phyloP scores from a whole-genome alignment of 1,140 invertebrate genomes.

The Drosophila bocki region DNA sequence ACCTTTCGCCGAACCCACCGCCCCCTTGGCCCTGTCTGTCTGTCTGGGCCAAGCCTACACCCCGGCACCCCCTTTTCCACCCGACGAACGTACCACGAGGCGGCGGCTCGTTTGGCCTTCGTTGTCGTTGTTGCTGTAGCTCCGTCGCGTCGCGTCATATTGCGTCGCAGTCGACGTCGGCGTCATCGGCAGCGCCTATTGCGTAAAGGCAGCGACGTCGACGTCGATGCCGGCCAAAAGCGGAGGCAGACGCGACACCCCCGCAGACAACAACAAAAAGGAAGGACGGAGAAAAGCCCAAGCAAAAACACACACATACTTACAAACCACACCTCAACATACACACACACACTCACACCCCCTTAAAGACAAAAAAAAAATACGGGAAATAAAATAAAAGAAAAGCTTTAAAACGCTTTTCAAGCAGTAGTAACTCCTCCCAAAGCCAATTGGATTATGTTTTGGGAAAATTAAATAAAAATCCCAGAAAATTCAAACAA shows the following conservation, averaged over 20 bases:
- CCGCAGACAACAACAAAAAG: slow-evolving; percentile 51
- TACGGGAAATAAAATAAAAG: not conserved
- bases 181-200: slow-evolving; percentile 62
- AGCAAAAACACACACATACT: slow-evolving; percentile 10
- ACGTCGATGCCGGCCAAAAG: not conserved
- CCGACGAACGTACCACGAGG: slow-evolving; percentile 25
- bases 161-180: slow-evolving; percentile 26
- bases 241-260: slow-evolving; percentile 48
- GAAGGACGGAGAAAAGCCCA: slow-evolving; percentile 31
- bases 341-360: slow-evolving; percentile 14
- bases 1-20: not conserved
- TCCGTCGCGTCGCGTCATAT: slow-evolving; percentile 36
- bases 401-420: slow-evolving; percentile 12
- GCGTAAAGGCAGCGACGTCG: slow-evolving; percentile 64
- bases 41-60: slow-evolving; percentile 52
- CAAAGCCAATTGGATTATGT: not conserved
- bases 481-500: not conserved
- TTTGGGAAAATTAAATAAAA: slow-evolving; percentile 3
- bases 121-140: slow-evolving; percentile 27
- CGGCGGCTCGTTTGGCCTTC: slow-evolving; percentile 55
- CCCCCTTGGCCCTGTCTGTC: slow-evolving; percentile 28
- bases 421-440: not conserved
- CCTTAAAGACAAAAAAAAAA: slow-evolving; percentile 1
- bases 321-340: slow-evolving; percentile 10
- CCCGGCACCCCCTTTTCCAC: slow-evolving; percentile 3